Conservation (phyloP, 2,113 vertebrate species). For the Hemichromis elongatus region DNA sequence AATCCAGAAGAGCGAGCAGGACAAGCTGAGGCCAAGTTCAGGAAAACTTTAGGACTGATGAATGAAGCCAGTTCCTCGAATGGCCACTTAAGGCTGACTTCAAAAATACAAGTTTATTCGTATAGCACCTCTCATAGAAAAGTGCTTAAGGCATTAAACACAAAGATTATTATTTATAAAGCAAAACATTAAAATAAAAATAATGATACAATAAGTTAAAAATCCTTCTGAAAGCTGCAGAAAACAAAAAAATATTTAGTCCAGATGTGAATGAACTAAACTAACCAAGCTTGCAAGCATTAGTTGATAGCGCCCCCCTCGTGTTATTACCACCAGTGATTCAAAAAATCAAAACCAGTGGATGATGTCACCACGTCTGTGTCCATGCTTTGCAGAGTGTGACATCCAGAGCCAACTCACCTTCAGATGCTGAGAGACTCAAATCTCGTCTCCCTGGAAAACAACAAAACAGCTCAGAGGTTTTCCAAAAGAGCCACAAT, state of each 20-base stretch:
- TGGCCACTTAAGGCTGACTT: accelerated
- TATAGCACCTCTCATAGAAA: accelerated
- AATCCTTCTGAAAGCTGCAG: too few species aligned
- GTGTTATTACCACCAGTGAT: neutral
- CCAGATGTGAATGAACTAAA: too few species aligned
- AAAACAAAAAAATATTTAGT: too few species aligned
- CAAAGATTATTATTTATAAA: too few species aligned
- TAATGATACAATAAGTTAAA: neutral
- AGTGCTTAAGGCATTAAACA: neutral
- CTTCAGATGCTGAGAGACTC: neutral
- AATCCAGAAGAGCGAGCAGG: neutral
- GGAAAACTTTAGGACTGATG: neutral
- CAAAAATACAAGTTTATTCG: neutral
- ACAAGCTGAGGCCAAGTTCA: neutral
- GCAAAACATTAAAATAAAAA: neutral
- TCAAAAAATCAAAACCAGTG: neutral
- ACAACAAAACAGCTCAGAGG: neutral
- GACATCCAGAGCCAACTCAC: neutral
- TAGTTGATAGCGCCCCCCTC: neutral
- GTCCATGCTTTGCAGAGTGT: neutral
- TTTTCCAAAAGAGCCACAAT: neutral
- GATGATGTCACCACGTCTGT: neutral
- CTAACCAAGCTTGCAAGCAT: neutral
- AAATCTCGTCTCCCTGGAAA: neutral
- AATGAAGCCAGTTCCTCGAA: neutral